These are phyloP conservation scores for Hiodon tergisus DNA, from an alignment of 2,113 vertebrate species.

Conservation along the genomic window DNA sequence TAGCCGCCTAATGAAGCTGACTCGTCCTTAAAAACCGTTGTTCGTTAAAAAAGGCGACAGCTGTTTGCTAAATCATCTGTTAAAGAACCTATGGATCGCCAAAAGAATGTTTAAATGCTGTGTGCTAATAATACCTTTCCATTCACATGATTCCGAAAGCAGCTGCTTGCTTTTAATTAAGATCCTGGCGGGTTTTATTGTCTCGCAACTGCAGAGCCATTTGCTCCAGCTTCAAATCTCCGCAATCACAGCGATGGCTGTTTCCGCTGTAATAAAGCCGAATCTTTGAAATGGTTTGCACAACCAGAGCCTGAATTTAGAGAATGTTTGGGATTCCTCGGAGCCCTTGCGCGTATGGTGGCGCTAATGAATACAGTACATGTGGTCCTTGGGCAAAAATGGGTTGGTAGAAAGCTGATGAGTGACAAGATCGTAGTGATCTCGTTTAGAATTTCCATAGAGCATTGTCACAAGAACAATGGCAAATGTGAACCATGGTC, in stretches of 20 bases:
- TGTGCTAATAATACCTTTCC: slow-evolving; percentile 49
- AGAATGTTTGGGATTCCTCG: too few species aligned
- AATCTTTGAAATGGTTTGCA: too few species aligned
- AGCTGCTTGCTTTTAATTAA: slow-evolving; percentile 65
- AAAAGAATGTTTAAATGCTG: slow-evolving; percentile 50
- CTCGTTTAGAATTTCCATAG: too few species aligned
- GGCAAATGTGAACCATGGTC: too few species aligned
- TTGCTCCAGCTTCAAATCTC: slow-evolving; percentile 49
- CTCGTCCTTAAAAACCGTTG: slow-evolving; percentile 16
- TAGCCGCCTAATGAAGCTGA: slow-evolving; percentile 41
- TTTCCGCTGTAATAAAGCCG: slow-evolving; percentile 28
- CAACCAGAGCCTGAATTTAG: too few species aligned
- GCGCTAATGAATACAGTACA: too few species aligned
- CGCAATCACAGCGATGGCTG: slow-evolving; percentile 42
- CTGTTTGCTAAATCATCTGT: slow-evolving; percentile 64
- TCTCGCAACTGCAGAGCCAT: slow-evolving; percentile 47
- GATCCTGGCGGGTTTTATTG: slow-evolving; percentile 48
- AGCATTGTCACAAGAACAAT: too few species aligned
- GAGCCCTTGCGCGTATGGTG: too few species aligned
- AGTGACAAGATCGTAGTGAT: too few species aligned
- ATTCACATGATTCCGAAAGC: slow-evolving; percentile 54
- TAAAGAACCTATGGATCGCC: slow-evolving; percentile 47
- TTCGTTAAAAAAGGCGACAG: slow-evolving; percentile 48
- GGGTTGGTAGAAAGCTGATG: too few species aligned
- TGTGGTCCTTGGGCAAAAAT: too few species aligned